Percentiles rank a stretch among this genome's conserved stretches.
Conservation (phyloP, 2,113 vertebrate genomes). For the Lophius piscatorius region DNA sequence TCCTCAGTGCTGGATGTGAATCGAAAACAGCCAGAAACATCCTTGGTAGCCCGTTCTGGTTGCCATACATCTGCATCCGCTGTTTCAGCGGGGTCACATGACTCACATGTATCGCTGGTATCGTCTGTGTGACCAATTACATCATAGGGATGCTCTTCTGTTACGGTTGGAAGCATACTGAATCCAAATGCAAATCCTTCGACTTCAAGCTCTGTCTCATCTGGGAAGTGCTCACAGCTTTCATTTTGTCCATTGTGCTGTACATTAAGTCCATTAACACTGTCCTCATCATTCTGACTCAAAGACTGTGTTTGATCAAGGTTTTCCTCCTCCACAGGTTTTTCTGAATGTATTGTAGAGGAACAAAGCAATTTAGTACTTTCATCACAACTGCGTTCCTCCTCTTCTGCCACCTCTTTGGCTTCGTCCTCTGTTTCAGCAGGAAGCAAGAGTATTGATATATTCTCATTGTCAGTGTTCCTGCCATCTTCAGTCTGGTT, state of each 20-base stretch:
- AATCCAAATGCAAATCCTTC: conserved; percentile 62
- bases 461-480: conserved; percentile 44
- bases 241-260: conserved; percentile 35
- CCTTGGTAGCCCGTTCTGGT: conserved; percentile 79
- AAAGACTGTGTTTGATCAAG: conserved; percentile 34
- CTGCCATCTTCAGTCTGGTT: conserved; percentile 40
- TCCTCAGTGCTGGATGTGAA: conserved; percentile 78
- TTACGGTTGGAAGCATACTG: conserved; percentile 73
- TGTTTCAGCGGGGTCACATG: conserved; percentile 66
- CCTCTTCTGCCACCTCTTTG: conserved; percentile 37
- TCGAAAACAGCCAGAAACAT: conserved; percentile 75
- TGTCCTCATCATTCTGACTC: conserved; percentile 29
- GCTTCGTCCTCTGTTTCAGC: conserved; percentile 47
- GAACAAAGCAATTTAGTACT: conserved; percentile 32
- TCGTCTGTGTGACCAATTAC: conserved; percentile 78
- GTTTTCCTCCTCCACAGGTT: conserved; percentile 50
- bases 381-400: conserved; percentile 35
- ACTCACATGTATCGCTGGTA: conserved; percentile 71
- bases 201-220: conserved; percentile 43
- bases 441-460: conserved; percentile 12
- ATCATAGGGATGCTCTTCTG: conserved; percentile 82
- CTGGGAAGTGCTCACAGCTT: conserved; percentile 31
- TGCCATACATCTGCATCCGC: conserved; percentile 74
- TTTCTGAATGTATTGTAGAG: conserved; percentile 31
- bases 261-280: conserved; percentile 22